These are phyloP conservation scores for Hipposideros armiger DNA, from an alignment of 2,113 vertebrate species.

Conservation along the genomic window DNA sequence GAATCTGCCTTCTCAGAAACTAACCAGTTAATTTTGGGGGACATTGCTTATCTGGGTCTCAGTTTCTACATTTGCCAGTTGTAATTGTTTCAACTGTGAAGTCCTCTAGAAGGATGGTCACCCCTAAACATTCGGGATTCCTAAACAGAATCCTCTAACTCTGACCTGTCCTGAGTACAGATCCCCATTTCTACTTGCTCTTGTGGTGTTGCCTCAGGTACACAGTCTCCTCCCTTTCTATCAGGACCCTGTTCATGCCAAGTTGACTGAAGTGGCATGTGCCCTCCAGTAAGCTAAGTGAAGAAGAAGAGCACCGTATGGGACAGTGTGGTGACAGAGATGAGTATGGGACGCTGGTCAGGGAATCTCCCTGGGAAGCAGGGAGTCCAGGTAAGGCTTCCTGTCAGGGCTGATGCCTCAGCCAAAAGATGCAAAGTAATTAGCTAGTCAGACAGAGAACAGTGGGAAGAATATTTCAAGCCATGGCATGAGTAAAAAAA, in stretches of 20 bases:
- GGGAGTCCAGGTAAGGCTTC: conserved; percentile 34
- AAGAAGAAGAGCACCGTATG: conserved; percentile 31
- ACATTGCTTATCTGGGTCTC: neutral
- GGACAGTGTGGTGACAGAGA: neutral
- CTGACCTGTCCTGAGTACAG: conserved; percentile 3
- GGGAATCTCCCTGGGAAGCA: neutral
- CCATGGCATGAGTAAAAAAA: conserved; percentile 42
- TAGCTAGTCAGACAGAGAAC: neutral
- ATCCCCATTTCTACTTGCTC: neutral
- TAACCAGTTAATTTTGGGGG: conserved; percentile 14
- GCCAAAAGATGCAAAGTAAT: conserved; percentile 45
- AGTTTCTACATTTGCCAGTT: conserved; percentile 46
- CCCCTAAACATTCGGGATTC: conserved; percentile 13
- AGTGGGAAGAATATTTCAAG: conserved; percentile 37
- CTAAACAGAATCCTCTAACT: conserved; percentile 1
- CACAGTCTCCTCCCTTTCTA: neutral
- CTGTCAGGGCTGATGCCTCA: neutral
- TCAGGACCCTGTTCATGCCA: neutral
- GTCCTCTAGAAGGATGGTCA: neutral
- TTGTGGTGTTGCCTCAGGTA: neutral
- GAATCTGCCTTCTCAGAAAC: conserved; percentile 15
- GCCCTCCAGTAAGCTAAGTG: conserved; percentile 20
- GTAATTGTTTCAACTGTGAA: conserved; percentile 37
- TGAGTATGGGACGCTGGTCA: neutral
- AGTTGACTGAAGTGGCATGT: conserved; percentile 51